These are phyloP conservation scores for Enhydra lutris DNA, from an alignment of 2,113 vertebrate genomes.

Conservation along the genomic window DNA sequence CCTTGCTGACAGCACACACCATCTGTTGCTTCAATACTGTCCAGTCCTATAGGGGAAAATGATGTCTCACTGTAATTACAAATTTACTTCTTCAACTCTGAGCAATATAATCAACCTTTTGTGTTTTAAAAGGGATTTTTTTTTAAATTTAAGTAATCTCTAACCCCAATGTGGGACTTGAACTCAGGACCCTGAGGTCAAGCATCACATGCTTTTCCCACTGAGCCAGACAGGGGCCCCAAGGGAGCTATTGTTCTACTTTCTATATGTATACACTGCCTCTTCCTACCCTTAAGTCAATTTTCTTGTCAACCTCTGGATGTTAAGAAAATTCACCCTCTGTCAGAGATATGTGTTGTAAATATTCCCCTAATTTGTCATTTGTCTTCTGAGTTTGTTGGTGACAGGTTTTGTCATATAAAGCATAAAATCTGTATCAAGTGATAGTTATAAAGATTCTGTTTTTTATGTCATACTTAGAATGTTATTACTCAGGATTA, in stretches of 20 bases:
- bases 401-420: background rate
- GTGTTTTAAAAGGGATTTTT: background rate
- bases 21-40: background rate
- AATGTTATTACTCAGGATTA: background rate
- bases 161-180: background rate
- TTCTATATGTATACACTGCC: background rate
- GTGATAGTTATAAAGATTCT: background rate
- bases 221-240: background rate
- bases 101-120: background rate
- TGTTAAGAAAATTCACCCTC: background rate
- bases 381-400: background rate
- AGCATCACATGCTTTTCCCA: background rate
- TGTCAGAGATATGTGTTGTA: background rate
- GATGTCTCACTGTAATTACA: background rate
- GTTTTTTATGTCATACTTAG: background rate
- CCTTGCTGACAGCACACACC: background rate
- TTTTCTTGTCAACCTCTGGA: background rate
- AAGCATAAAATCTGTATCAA: background rate
- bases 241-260: background rate
- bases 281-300: background rate
- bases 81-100: background rate
- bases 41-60: background rate
- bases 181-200: background rate
- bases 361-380: background rate
- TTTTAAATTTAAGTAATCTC: background rate